phyloP scores from a whole-genome alignment of 1,140 invertebrate species.

The Drosophila miranda region DNA sequence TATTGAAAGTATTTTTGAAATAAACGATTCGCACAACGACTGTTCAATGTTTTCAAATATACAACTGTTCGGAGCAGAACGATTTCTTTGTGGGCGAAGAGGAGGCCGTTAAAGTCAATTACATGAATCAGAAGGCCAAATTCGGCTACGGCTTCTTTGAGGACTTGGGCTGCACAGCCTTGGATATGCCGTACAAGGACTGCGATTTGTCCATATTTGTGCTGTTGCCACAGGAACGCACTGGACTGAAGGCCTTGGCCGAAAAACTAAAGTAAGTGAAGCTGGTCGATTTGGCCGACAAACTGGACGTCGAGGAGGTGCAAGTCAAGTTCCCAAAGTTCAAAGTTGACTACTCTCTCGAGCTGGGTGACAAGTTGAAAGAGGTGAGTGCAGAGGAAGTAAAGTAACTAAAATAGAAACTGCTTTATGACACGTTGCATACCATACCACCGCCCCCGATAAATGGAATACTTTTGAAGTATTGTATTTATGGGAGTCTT shows the following conservation, averaged over 20 bases:
- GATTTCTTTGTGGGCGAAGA: slow-evolving; percentile 82
- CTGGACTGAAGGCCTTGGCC: slow-evolving; percentile 83
- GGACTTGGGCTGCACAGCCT: slow-evolving; percentile 76
- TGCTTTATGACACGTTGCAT: slow-evolving; percentile 40
- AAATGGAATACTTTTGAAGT: not conserved
- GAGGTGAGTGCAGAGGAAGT: slow-evolving; percentile 82
- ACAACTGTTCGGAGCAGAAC: too few relatives aligned
- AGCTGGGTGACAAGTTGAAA: slow-evolving; percentile 84
- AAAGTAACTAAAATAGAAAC: not conserved
- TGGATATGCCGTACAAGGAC: slow-evolving; percentile 83
- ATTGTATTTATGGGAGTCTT: slow-evolving; percentile 47
- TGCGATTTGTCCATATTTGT: slow-evolving; percentile 84
- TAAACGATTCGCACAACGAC: slow-evolving; percentile 22
- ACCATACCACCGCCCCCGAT: slow-evolving; percentile 6
- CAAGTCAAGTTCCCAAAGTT: slow-evolving; percentile 87
- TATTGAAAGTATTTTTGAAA: slow-evolving; percentile 35
- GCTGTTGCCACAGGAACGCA: slow-evolving; percentile 83
- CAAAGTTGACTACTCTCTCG: slow-evolving; percentile 86
- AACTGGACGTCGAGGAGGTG: slow-evolving; percentile 77
- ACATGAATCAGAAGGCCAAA: slow-evolving; percentile 82
- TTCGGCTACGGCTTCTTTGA: slow-evolving; percentile 81
- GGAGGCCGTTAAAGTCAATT: slow-evolving; percentile 78
- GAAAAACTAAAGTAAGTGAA: slow-evolving; percentile 83
- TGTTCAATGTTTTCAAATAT: not conserved
- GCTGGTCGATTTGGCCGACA: slow-evolving; percentile 74